Evolutionary conservation across 2,888 invertebrate species (phyloP), one percentile per base, ranked within the genome.

Genomic region (Plebejus melissa): DNA sequence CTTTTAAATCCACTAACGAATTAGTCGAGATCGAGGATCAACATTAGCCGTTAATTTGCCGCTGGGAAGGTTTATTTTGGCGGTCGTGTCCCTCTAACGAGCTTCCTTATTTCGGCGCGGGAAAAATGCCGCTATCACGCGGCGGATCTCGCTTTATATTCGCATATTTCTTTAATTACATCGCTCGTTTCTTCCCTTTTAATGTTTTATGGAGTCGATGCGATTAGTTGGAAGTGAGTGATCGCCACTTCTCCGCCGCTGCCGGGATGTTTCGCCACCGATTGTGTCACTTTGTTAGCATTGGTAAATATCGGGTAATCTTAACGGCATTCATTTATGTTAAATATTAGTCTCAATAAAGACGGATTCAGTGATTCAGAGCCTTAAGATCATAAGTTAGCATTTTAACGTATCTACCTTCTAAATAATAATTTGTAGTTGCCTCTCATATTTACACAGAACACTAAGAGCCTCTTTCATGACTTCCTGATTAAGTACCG

Each of bases 1-100:
- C 79, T 78, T 77, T 77, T 74, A 76, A 74, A 79, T 74, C 69
- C 69, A 77, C 71, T 74, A 76, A 76, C 75, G 54, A 76, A 78
- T 77, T 77, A 77, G 79, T 76, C 76, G 75, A 77, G 78, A 79
- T 77, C 81, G 83, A 82, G 79, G 87, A 88, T 88, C 88, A 86
- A 83, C 85, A 82, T 83, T 79, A 81, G 83, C 82, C 85, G 86
- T 89, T 90, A 88, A 90, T 91, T 88, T 85, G 83, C 83, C 81
- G 83, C 83, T 82, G 86, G 75, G 86, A 88, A 85, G 85, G 83
- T 85, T 86, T 85, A 83, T 87, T 87, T 86, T 80, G 86, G 86
- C 85, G 83, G 90, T 91, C 93, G 93, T 92, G 93, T 91, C 85
- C 81, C 84, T 87, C 86, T 91, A 93, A 93, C 91, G 93, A 93